A percentile compares a stretch with the other conserved stretches of the same genome.
phyloP scores from a whole-genome alignment of 2,888 invertebrate genomes.

The Ophion obscuratus region DNA sequence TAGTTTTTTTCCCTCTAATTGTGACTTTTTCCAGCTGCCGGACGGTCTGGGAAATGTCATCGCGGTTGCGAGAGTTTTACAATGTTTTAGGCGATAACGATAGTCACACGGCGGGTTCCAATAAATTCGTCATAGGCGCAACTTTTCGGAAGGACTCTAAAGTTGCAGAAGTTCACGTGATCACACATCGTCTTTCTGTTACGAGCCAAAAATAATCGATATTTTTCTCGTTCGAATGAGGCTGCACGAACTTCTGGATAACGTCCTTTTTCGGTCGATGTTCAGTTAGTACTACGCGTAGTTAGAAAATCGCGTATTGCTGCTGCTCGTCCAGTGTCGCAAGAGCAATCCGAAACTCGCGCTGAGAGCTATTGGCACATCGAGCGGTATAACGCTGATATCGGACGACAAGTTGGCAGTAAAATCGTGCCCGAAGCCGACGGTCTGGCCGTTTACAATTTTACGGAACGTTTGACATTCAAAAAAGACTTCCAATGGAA shows the following conservation, averaged over 20 bases:
- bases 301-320: conserved; percentile 74
- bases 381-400: conserved; percentile 73
- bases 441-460: conserved; percentile 77
- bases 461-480: conserved; percentile 74
- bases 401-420: conserved; percentile 76
- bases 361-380: conserved; percentile 73
- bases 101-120: conserved; percentile 63
- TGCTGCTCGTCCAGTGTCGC: conserved; percentile 80
- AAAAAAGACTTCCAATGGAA: conserved; percentile 77
- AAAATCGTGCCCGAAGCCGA: conserved; percentile 74
- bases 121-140: conserved; percentile 74
- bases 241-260: conserved; percentile 79
- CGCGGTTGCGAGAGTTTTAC: conserved; percentile 76
- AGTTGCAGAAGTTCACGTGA: conserved; percentile 74
- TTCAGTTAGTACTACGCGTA: conserved; percentile 75
- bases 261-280: conserved; percentile 74
- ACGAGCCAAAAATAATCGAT: conserved; percentile 76
- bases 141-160: conserved; percentile 77
- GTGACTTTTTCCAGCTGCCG: conserved; percentile 74
- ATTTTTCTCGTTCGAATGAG: conserved; percentile 77
- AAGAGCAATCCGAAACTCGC: conserved; percentile 79
- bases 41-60: conserved; percentile 72
- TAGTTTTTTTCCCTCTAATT: background rate
- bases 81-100: conserved; percentile 78
- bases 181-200: conserved; percentile 75